Conservation (phyloP, 2,113 vertebrate species). For the Marcusenius ussheri region DNA sequence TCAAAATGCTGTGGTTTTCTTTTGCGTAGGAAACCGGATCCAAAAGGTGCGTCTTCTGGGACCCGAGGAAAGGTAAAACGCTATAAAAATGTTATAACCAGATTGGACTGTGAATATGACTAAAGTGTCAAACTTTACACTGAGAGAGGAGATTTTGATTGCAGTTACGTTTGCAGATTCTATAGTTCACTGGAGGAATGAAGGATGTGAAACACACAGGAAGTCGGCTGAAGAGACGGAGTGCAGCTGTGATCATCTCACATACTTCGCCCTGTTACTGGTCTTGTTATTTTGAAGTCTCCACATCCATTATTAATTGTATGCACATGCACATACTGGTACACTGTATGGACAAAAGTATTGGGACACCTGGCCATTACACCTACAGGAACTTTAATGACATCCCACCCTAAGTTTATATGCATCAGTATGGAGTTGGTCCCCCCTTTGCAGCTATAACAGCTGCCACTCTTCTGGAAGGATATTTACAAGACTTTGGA, state of each 20-base stretch:
- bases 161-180: conserved; percentile 44
- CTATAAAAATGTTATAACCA: not conserved
- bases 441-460: not conserved
- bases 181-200: conserved; percentile 43
- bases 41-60: conserved; percentile 60
- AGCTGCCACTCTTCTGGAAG: not conserved
- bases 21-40: conserved; percentile 40
- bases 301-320: not conserved
- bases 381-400: not conserved
- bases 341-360: not conserved
- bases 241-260: conserved; percentile 61
- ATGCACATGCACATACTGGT: not conserved
- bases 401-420: not conserved
- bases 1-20: not conserved
- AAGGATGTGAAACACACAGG: conserved; percentile 46
- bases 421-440: not conserved
- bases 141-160: not conserved
- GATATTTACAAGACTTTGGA: not conserved
- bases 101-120: not conserved
- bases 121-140: not conserved
- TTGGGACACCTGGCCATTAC: not conserved
- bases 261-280: conserved; percentile 64
- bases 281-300: conserved; percentile 39
- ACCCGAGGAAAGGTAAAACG: conserved; percentile 49
- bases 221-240: conserved; percentile 37